A percentile compares a stretch with the other conserved stretches of the same genome.
Evolutionary conservation across 1,140 invertebrate species (phyloP).

Genomic region (Holotrichia oblita): DNA sequence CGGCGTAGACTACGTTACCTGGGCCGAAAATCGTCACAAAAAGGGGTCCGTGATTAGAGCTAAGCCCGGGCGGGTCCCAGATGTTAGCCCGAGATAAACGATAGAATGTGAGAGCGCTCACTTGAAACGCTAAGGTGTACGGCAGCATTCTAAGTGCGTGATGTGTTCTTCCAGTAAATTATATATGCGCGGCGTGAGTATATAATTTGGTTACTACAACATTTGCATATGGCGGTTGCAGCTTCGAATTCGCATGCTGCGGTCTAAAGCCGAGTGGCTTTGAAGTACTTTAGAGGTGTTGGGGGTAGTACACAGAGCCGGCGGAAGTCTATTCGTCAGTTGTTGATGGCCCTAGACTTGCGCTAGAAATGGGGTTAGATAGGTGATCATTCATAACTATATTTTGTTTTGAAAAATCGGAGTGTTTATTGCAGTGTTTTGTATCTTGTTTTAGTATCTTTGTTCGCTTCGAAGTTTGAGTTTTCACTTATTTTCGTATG

Average conservation of each 20-base stretch:
- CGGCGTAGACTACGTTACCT: conserved; percentile 44
- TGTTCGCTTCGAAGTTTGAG: no score
- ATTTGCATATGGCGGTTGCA: conserved; percentile 43
- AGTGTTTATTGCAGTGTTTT: no score
- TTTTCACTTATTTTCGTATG: no score
- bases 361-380: no score
- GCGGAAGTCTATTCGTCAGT: conserved; percentile 12
- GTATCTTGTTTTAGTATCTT: no score
- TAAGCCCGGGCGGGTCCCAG: conserved; percentile 43
- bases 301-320: conserved; percentile 22
- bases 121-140: background rate
- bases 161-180: conserved; percentile 48
- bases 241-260: conserved; percentile 40
- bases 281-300: conserved; percentile 37
- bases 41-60: conserved; percentile 49
- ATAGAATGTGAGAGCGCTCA: conserved; percentile 36
- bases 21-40: conserved; percentile 46
- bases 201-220: conserved; percentile 57
- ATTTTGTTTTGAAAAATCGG: no score
- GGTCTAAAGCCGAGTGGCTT: conserved; percentile 37
- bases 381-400: no score
- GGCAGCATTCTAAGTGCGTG: conserved; percentile 41
- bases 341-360: background rate
- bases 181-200: conserved; percentile 57
- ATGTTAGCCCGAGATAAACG: conserved; percentile 41